phyloP scores from a whole-genome alignment of 2,113 vertebrate genomes.

The Synchiropus splendidus region DNA sequence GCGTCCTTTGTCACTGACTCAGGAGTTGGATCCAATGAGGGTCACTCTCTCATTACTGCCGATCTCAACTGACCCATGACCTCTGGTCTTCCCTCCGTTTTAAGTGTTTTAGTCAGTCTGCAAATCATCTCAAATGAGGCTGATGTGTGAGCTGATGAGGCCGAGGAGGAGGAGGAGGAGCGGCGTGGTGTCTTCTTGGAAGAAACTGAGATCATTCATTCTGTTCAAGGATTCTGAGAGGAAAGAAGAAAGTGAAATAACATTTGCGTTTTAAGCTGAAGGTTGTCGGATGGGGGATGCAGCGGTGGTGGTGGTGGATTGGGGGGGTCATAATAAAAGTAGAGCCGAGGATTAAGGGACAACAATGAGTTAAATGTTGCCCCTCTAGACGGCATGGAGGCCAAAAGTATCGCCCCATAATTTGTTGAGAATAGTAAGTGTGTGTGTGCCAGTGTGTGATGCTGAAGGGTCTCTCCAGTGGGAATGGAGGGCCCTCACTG shows the following conservation, averaged over 20 bases:
- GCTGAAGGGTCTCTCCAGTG: slow-evolving; percentile 63
- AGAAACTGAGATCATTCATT: too few species aligned
- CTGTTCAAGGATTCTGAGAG: too few species aligned
- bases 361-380: slow-evolving; percentile 65
- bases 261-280: too few species aligned
- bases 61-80: slow-evolving; percentile 16
- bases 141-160: too few species aligned
- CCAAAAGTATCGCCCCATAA: slow-evolving; percentile 51
- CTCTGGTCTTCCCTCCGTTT: too few species aligned
- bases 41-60: slow-evolving; percentile 33
- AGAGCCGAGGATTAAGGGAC: slow-evolving; percentile 51
- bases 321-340: slow-evolving; percentile 35
- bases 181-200: too few species aligned
- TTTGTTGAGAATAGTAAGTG: slow-evolving; percentile 61
- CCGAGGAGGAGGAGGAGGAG: too few species aligned
- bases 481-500: slow-evolving; percentile 67
- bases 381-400: slow-evolving; percentile 48
- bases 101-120: too few species aligned
- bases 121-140: too few species aligned
- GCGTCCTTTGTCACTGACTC: slow-evolving; percentile 33
- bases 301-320: neutral
- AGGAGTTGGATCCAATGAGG: slow-evolving; percentile 42
- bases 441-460: slow-evolving; percentile 19
- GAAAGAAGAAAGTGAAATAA: too few species aligned
- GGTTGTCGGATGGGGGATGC: neutral